Evolutionary conservation across 2,113 vertebrate genomes (phyloP).

Genomic region (Eulacestoma nigropectus): DNA sequence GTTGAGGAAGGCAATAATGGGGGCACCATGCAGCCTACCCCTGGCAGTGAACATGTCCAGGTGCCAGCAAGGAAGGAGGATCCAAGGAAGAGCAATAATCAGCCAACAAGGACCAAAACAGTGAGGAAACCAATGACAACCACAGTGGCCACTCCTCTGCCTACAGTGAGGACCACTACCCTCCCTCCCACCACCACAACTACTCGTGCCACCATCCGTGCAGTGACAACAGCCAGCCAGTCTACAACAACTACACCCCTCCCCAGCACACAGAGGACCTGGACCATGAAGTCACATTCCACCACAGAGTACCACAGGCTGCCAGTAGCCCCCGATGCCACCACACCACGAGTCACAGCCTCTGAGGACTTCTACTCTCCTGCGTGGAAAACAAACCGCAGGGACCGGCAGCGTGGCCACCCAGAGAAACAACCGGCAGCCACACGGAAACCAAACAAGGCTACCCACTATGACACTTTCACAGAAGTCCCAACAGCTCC

Average conservation of each 20-base stretch:
- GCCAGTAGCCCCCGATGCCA: slow-evolving; percentile 34
- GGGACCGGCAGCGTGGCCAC: slow-evolving; percentile 65
- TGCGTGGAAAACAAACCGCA: slow-evolving; percentile 67
- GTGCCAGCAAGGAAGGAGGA: slow-evolving; percentile 74
- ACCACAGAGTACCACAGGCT: slow-evolving; percentile 62
- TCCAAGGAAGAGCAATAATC: slow-evolving; percentile 48
- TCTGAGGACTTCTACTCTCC: slow-evolving; percentile 71
- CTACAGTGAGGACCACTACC: slow-evolving; percentile 55
- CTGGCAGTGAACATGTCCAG: slow-evolving; percentile 48
- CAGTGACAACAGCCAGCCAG: slow-evolving; percentile 53
- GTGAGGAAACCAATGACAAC: slow-evolving; percentile 57
- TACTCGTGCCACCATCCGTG: slow-evolving; percentile 18
- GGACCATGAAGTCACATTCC: slow-evolving; percentile 59
- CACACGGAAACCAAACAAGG: slow-evolving; percentile 67
- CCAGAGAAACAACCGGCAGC: neutral
- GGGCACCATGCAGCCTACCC: neutral
- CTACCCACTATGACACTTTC: slow-evolving; percentile 37
- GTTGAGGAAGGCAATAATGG: slow-evolving; percentile 68
- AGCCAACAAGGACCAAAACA: slow-evolving; percentile 68
- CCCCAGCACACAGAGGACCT: slow-evolving; percentile 67
- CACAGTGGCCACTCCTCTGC: slow-evolving; percentile 7
- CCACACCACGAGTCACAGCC: slow-evolving; percentile 48
- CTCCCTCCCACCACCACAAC: slow-evolving; percentile 66
- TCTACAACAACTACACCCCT: slow-evolving; percentile 54
- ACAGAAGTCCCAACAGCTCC: slow-evolving; percentile 55